These are phyloP conservation scores for Petrosia ficiformis DNA, from an alignment of 37 sponge, comb jelly and placozoan species.

Conservation along the genomic window DNA sequence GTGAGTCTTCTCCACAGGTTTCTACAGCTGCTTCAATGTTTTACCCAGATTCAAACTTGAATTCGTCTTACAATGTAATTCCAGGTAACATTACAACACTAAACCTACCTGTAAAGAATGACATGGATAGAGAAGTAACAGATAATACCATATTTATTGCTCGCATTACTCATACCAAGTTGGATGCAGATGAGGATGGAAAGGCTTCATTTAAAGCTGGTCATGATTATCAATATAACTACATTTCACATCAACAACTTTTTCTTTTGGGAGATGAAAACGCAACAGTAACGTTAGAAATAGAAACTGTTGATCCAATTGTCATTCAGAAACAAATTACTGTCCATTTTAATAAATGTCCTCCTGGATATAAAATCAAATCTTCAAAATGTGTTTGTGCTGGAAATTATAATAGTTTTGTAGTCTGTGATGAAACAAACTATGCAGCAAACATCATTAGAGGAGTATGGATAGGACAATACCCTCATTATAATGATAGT, in stretches of 20 bases:
- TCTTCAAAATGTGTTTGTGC: background rate
- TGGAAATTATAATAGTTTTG: background rate
- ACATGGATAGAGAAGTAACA: conserved; percentile 14
- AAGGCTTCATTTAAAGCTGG: background rate
- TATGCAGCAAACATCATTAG: background rate
- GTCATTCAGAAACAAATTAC: conserved; percentile 5
- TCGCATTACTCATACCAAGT: no score
- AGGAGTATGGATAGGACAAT: background rate
- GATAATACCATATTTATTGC: background rate
- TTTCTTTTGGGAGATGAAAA: background rate
- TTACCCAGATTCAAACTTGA: background rate
- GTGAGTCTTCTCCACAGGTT: background rate
- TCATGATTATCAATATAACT: background rate
- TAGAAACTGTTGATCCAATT: conserved; percentile 36
- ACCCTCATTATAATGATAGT: background rate
- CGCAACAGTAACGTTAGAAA: background rate
- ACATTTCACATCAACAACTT: background rate
- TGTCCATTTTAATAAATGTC: conserved; percentile 14
- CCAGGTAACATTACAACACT: background rate
- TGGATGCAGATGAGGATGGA: no score
- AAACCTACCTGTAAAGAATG: conserved; percentile 17
- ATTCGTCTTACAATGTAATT: background rate
- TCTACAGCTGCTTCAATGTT: background rate
- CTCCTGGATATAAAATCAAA: conserved; percentile 17
- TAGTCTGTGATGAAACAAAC: background rate